A percentile compares a stretch with the other conserved stretches of the same genome.
These are phyloP conservation scores for Hedya salicella DNA, from an alignment of 2,888 invertebrate species.

Conservation along the genomic window DNA sequence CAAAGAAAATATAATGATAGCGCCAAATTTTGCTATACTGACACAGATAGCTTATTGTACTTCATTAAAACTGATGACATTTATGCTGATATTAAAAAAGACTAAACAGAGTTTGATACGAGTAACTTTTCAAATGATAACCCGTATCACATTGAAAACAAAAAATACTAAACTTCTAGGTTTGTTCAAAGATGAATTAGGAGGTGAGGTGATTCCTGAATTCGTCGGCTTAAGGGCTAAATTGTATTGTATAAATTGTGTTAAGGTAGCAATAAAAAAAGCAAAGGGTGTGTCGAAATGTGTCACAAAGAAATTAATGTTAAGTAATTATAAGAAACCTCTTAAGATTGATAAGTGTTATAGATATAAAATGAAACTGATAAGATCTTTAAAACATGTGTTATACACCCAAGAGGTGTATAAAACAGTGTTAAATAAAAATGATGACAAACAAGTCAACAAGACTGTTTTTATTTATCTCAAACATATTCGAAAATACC, in stretches of 20 bases:
- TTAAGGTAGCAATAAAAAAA: conserved; percentile 2
- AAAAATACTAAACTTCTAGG: conserved; percentile 34
- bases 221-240: conserved; percentile 7
- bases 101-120: background rate
- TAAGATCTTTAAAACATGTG: conserved; percentile 38
- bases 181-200: conserved; percentile 36
- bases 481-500: too few relatives aligned
- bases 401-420: conserved; percentile 29
- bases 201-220: conserved; percentile 18
- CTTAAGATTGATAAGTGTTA: background rate
- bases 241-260: background rate
- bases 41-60: conserved; percentile 43
- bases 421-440: conserved; percentile 37
- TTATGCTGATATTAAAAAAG: background rate
- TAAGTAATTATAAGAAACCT: background rate
- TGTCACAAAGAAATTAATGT: background rate
- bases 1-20: conserved; percentile 25
- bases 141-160: conserved; percentile 20
- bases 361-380: conserved; percentile 39
- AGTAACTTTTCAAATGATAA: conserved; percentile 12
- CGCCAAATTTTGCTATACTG: conserved; percentile 38
- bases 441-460: conserved; percentile 45
- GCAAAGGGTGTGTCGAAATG: conserved; percentile 11
- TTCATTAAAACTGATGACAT: conserved; percentile 31
- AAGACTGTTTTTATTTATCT: too few relatives aligned